Percentiles rank a stretch among this genome's conserved stretches.
These are phyloP conservation scores for Xiphophorus hellerii DNA, from an alignment of 2,113 vertebrate species.

Conservation along the genomic window DNA sequence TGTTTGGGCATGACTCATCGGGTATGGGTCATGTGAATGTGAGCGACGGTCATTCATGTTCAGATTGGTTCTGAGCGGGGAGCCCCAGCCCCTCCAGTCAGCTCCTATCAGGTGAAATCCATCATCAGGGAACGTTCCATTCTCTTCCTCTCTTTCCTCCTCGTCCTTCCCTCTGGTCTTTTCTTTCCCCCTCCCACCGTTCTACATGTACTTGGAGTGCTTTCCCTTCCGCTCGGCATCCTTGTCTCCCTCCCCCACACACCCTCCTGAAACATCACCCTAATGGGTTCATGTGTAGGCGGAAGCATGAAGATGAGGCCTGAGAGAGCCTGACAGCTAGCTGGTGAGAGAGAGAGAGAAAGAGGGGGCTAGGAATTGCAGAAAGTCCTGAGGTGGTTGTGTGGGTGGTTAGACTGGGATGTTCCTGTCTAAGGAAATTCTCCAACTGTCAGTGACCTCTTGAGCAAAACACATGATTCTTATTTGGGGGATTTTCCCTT, in stretches of 20 bases:
- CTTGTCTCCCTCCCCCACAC: conserved; percentile 33
- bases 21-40: conserved; percentile 1
- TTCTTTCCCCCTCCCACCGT: conserved; percentile 8
- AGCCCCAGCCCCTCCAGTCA: conserved; percentile 63
- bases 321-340: conserved; percentile 11
- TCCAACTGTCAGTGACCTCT: conserved; percentile 28
- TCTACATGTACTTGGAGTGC: conserved; percentile 41
- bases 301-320: conserved; percentile 8
- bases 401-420: conserved; percentile 44
- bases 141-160: conserved; percentile 2
- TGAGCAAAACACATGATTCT: neutral
- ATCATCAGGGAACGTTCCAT: conserved; percentile 27
- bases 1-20: conserved; percentile 35
- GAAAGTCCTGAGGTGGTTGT: neutral
- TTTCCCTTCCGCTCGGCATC: conserved; percentile 48
- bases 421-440: conserved; percentile 33
- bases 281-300: conserved; percentile 47
- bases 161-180: conserved; percentile 10
- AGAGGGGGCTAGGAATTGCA: conserved; percentile 2
- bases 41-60: conserved; percentile 31
- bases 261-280: conserved; percentile 32
- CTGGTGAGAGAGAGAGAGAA: conserved; percentile 3
- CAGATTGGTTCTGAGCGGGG: conserved; percentile 34
- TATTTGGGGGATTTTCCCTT: conserved; percentile 2
- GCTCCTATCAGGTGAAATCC: conserved; percentile 33